A percentile compares a stretch with the other conserved stretches of the same genome.
Conservation (phyloP, 64 coral and sea anemone species). For the Hydrozoanthus tunicans region DNA sequence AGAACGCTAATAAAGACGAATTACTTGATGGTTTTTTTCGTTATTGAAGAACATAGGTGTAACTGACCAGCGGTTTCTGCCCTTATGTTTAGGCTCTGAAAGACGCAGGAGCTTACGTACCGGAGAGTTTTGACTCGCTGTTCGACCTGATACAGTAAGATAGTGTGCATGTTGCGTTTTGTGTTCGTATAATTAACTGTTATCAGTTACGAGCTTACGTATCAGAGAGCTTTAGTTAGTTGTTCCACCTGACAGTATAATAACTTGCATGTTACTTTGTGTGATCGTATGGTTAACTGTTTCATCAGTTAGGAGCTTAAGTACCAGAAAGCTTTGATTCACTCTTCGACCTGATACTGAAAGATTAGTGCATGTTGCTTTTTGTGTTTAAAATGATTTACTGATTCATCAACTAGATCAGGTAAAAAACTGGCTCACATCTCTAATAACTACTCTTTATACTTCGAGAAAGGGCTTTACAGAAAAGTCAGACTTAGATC, state of each 20-base stretch:
- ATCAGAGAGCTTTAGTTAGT: too few relatives aligned
- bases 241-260: too few relatives aligned
- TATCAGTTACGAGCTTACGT: background rate
- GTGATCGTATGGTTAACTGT: too few relatives aligned
- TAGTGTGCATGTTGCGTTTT: background rate
- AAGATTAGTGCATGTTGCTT: conserved; percentile 4
- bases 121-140: conserved; percentile 92
- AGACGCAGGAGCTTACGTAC: conserved; percentile 85
- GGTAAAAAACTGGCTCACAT: too few relatives aligned
- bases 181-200: background rate
- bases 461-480: too few relatives aligned
- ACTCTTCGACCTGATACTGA: conserved; percentile 84
- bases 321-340: conserved; percentile 96
- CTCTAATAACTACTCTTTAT: too few relatives aligned
- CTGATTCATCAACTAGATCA: too few relatives aligned
- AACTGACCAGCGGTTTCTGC: background rate
- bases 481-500: too few relatives aligned
- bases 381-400: background rate
- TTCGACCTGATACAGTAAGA: conserved; percentile 88
- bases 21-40: background rate
- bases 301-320: conserved; percentile 48
- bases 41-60: background rate
- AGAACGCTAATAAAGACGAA: background rate
- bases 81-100: conserved; percentile 73
- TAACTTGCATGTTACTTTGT: too few relatives aligned